Conservation (phyloP, 2,113 vertebrate species). For the Dissostichus mawsoni region DNA sequence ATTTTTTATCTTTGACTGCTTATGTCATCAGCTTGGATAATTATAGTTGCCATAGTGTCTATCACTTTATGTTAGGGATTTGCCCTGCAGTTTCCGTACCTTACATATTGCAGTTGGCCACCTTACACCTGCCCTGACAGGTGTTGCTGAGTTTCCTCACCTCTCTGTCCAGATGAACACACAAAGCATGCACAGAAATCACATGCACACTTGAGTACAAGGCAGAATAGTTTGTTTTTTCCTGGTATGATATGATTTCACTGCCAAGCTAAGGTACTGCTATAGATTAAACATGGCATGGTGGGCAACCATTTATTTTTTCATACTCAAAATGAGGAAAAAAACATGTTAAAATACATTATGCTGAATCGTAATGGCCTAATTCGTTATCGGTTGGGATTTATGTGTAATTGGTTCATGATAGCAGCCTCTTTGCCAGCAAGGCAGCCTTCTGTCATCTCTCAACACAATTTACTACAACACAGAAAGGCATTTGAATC, state of each 20-base stretch:
- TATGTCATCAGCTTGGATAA: not conserved
- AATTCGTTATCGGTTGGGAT: conserved; percentile 37
- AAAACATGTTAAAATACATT: conserved; percentile 43
- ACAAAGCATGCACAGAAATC: conserved; percentile 11
- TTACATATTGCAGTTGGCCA: conserved; percentile 33
- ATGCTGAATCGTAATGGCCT: conserved; percentile 37
- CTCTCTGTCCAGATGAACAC: not conserved
- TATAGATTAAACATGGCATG: conserved; percentile 7
- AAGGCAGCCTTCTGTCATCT: conserved; percentile 21
- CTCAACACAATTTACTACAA: conserved; percentile 15
- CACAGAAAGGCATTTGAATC: conserved; percentile 24
- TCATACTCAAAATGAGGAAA: conserved; percentile 5
- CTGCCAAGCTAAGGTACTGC: not conserved
- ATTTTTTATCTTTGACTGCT: not conserved
- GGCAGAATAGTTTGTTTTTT: conserved; percentile 3
- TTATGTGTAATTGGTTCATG: conserved; percentile 56
- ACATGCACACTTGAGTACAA: not conserved
- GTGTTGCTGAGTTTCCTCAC: conserved; percentile 34
- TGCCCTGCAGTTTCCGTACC: not conserved
- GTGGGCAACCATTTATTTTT: not conserved
- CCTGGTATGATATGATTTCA: not conserved
- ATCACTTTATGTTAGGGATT: not conserved
- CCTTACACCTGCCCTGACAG: conserved; percentile 35
- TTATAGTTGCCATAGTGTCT: not conserved
- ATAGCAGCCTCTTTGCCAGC: conserved; percentile 13